Evolutionary conservation across 2,888 invertebrate species (phyloP).

Genomic region (Drosophila buzzatii): DNA sequence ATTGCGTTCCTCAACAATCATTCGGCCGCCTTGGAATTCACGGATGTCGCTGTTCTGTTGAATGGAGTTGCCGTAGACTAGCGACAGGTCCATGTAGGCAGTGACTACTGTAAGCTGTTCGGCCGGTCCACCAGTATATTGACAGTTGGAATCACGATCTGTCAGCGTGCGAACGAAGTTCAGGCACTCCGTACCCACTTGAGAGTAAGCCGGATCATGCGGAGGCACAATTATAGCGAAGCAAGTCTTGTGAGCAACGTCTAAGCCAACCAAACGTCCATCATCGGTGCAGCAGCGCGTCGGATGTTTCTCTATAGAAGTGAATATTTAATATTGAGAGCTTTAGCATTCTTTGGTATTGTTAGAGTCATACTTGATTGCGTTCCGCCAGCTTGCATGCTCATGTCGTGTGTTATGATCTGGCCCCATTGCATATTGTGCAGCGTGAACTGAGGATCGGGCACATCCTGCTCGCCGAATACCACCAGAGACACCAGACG

Average conservation of each 20-base stretch:
- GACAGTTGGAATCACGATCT: slow-evolving; percentile 88
- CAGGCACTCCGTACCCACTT: slow-evolving; percentile 87
- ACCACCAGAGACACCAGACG: slow-evolving; percentile 89
- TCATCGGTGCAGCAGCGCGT: slow-evolving; percentile 88
- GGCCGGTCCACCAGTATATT: slow-evolving; percentile 86
- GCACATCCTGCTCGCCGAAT: slow-evolving; percentile 89
- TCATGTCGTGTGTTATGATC: slow-evolving; percentile 88
- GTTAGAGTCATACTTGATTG: slow-evolving; percentile 89
- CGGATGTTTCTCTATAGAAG: slow-evolving; percentile 86
- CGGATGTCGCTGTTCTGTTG: slow-evolving; percentile 89
- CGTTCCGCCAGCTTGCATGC: slow-evolving; percentile 86
- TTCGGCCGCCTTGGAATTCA: slow-evolving; percentile 89
- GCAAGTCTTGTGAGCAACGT: slow-evolving; percentile 84
- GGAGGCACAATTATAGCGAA: slow-evolving; percentile 88
- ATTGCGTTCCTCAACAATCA: slow-evolving; percentile 88
- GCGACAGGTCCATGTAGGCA: slow-evolving; percentile 89
- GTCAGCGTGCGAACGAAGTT: slow-evolving; percentile 90
- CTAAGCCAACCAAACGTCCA: slow-evolving; percentile 86
- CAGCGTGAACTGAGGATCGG: slow-evolving; percentile 91
- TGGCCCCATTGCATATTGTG: slow-evolving; percentile 89
- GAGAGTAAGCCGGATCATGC: slow-evolving; percentile 87
- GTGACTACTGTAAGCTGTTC: slow-evolving; percentile 88
- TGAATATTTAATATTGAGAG: neutral
- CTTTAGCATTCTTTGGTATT: too few species aligned
- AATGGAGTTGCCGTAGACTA: slow-evolving; percentile 92